These are phyloP conservation scores for Oophaga sylvatica DNA, from an alignment of 2,797 vertebrate genomes.

Conservation along the genomic window DNA sequence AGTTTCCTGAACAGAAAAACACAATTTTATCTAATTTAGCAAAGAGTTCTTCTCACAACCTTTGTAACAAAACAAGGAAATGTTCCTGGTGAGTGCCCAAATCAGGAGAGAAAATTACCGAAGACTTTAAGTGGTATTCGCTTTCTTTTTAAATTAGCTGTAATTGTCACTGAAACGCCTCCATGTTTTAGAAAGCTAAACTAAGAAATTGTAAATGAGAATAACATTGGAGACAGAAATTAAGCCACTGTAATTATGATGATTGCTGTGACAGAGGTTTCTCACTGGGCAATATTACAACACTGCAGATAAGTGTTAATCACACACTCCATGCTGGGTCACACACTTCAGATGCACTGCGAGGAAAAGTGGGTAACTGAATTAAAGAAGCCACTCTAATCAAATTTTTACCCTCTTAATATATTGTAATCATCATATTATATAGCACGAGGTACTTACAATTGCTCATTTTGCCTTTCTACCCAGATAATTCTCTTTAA, in stretches of 20 bases:
- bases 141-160: conserved; percentile 30
- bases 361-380: neutral
- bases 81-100: no score
- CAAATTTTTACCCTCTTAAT: no score
- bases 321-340: neutral
- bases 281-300: neutral
- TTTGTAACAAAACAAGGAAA: no score
- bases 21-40: no score
- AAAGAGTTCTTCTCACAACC: no score
- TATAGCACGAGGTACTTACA: no score
- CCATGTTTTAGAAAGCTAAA: conserved; percentile 45
- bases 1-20: no score
- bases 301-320: neutral
- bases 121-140: conserved; percentile 21
- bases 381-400: no score
- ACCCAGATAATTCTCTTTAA: no score
- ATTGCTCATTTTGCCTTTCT: no score
- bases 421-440: no score
- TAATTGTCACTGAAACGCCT: conserved; percentile 2
- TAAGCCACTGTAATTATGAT: conserved; percentile 39
- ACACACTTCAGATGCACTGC: neutral
- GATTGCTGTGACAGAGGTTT: neutral
- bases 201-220: conserved; percentile 5
- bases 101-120: neutral
- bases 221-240: conserved; percentile 50